These are phyloP conservation scores for Chloropsis cyanopogon DNA, from an alignment of 2,113 vertebrate species.

Conservation along the genomic window DNA sequence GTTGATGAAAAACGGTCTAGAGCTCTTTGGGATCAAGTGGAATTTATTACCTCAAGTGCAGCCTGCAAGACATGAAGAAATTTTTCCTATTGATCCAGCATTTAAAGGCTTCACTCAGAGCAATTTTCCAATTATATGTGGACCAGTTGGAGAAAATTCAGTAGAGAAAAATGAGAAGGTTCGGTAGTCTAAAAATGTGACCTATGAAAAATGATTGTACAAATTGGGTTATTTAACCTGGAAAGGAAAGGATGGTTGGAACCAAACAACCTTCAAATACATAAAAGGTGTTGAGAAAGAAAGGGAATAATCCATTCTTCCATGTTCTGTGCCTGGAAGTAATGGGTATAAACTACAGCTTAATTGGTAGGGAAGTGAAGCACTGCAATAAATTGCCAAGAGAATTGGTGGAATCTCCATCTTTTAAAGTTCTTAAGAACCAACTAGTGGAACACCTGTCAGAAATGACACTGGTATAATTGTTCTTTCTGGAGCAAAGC, in stretches of 20 bases:
- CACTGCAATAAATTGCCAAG: neutral
- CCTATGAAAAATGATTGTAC: neutral
- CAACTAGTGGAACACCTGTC: constrained; percentile 8
- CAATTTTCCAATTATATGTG: constrained; percentile 35
- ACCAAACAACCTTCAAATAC: neutral
- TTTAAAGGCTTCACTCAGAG: constrained; percentile 16
- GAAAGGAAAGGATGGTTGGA: neutral
- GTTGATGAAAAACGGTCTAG: neutral
- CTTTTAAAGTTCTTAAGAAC: constrained; percentile 3
- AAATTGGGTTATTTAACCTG: constrained; percentile 9
- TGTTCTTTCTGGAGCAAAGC: constrained; percentile 14
- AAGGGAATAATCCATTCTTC: neutral
- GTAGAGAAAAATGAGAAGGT: constrained; percentile 37
- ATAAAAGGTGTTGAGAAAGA: neutral
- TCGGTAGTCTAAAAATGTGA: neutral
- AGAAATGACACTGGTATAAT: constrained; percentile 23
- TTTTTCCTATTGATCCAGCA: constrained; percentile 28
- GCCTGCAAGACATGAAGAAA: neutral
- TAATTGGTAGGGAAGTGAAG: neutral
- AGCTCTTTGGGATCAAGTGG: neutral
- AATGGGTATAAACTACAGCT: neutral
- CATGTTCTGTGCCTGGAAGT: neutral
- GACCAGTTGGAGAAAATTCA: neutral
- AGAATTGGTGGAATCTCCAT: neutral
- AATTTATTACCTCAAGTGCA: neutral